Conservation (phyloP, 2,888 invertebrate species). For the Acanthosepion pharaonis region DNA sequence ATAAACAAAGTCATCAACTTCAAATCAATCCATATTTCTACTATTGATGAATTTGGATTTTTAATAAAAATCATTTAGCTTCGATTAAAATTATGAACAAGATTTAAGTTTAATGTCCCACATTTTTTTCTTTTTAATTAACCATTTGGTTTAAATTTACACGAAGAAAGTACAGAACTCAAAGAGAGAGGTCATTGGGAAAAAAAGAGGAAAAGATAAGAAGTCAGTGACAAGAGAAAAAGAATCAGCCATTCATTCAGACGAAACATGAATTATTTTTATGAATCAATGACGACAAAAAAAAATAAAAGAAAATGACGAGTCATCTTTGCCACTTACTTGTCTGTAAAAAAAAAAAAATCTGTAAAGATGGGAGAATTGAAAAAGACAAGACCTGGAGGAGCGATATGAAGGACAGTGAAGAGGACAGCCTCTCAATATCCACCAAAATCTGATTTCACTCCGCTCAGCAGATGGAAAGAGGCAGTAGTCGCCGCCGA, state of each 20-base stretch:
- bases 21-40: too few species aligned
- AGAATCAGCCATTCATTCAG: not conserved
- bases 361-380: not conserved
- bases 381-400: not conserved
- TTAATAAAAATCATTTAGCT: too few species aligned
- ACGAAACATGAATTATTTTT: not conserved
- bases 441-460: not conserved
- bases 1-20: too few species aligned
- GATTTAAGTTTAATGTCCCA: too few species aligned
- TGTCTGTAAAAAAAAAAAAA: not conserved
- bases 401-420: not conserved
- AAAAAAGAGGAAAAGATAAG: not conserved
- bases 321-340: slow-evolving; percentile 4
- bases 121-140: too few species aligned
- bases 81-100: too few species aligned
- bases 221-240: not conserved
- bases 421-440: not conserved
- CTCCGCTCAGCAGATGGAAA: not conserved
- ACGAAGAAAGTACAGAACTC: not conserved
- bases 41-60: too few species aligned
- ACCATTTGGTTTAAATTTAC: not conserved
- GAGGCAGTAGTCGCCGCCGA: not conserved
- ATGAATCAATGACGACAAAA: not conserved
- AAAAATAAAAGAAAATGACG: not conserved
- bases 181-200: not conserved